Evolutionary conservation across 2,797 vertebrate genomes (phyloP), one percentile per base, ranked within the genome.

Genomic region (Sciurus carolinensis): DNA sequence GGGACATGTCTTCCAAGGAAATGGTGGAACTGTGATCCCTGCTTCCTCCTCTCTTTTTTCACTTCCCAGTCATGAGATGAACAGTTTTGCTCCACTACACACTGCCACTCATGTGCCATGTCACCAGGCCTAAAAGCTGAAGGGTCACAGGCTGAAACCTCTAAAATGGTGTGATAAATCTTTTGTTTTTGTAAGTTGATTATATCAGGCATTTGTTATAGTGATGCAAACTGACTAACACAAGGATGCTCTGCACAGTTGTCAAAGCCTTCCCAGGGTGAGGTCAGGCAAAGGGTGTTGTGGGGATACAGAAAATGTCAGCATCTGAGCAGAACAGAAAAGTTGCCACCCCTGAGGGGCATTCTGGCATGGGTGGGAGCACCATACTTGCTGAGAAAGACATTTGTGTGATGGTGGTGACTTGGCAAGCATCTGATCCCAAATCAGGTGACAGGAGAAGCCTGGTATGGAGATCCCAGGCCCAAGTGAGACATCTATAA

Each of bases 391-490:
- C 69, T 80, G 26, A 69, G 15, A 54, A 71, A 26, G 39, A 50
- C 28, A 44, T 59, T 17, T 47, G 7, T 14, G 17, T 0, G 0
- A 52, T 3, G 18, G 15, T 24, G 33, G 76, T 28, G 33, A 8
- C 30, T 52, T 87, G 42, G 18, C 5, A 1, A 33, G 18, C 13
- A 26, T 72, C 54, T 66, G 88, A 87, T 39, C 15, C 33, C 1
- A 15, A 13, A 26, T 14, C 4, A 1, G 10, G 1, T 52, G 28
- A 57, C 3, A 8, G 10, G n/a, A 4, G 14, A 8, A 42, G 3
- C 47, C n/a, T 18, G 15, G 50, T 52, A 5, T 62, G 7, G 18
- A 47, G 1, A 47, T 3, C 8, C 57, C 36, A 18, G 18, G 54
- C 22, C 76, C 52, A 8, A 69, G 59, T 59, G 67, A 73, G 62